phyloP scores from a whole-genome alignment of 2,113 vertebrate species.

The Pedetes capensis region DNA sequence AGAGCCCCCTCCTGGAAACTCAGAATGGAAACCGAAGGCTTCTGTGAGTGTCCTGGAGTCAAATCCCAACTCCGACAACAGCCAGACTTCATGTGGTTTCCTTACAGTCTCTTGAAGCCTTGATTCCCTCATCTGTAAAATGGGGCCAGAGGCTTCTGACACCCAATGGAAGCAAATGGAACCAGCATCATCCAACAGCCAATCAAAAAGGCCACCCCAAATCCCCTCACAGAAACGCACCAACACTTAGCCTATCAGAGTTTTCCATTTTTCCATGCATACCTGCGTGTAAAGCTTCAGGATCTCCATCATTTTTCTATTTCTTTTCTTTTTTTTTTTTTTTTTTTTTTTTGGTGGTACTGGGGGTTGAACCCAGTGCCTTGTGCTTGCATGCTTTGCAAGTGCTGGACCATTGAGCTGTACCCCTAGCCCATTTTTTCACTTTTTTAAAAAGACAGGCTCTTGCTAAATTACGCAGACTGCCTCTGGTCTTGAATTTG shows the following conservation, averaged over 20 bases:
- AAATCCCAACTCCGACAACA: neutral
- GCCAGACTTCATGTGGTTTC: neutral
- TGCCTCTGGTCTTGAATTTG: too few species aligned
- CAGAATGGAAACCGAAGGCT: neutral
- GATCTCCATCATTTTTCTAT: neutral
- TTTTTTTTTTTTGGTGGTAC: too few species aligned
- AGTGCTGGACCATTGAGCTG: too few species aligned
- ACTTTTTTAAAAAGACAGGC: too few species aligned
- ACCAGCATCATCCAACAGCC: neutral
- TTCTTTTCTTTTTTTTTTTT: too few species aligned
- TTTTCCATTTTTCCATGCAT: neutral
- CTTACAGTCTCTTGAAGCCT: neutral
- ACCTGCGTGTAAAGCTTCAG: neutral
- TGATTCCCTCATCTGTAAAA: neutral
- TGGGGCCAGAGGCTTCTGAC: neutral
- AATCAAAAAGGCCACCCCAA: neutral
- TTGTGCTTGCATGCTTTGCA: too few species aligned
- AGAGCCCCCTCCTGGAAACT: neutral
- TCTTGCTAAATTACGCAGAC: too few species aligned
- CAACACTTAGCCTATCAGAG: too few species aligned
- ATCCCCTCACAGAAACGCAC: neutral
- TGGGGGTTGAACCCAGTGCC: too few species aligned
- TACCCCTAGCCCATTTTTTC: too few species aligned
- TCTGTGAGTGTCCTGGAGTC: neutral
- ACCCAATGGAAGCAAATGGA: neutral